Base-by-base conservation (phyloP, 2,888 invertebrate genomes). In the Odontocerum albicorne region DNA sequence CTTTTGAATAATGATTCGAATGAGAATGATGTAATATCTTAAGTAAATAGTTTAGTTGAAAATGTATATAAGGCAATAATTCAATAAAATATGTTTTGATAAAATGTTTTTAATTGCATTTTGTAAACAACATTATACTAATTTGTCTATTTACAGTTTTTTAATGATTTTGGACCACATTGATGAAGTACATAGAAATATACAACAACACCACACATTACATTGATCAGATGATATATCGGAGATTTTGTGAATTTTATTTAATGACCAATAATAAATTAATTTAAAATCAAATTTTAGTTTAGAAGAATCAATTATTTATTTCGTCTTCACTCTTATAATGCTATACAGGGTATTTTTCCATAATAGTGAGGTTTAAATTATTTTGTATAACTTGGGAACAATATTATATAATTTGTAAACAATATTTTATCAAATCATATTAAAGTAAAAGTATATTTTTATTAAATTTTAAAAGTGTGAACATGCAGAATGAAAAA, bases 1-100 rank as follows among this genome's bases (percentile, higher is more conserved):
- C 69, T 91, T 22, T 36, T 35, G 6, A 45, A 33, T 19, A 19
- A 19, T 33, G 45, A 45, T 16, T 16, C 12, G 15, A 36, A 35
- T 15, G 36, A 47, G 15, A 15, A 17, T 36, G 36, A 47, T 20
- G 15, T 47, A 2, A 10, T 47, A 22, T 47, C 47, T 6, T 47
- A 47, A 22, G 4, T 4, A 7, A 27, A 27, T 27, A 27, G 10
- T 7, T 27, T 7, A 27, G 10, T 7, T 27, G 10, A 27, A 27
- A 10, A 20, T 15, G 22, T 15, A 16, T 15, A 38, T 47, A 31
- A 17, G n/a, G n/a, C n/a, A n/a, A n/a, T n/a, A n/a, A n/a, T n/a
- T n/a, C n/a, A n/a, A n/a, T n/a, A n/a, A n/a, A n/a, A n/a, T n/a
- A n/a, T n/a, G n/a, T 35, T 43, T 50, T 36, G 43, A 52, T 52